Percentiles rank a stretch among this genome's conserved stretches.
Conservation (phyloP, 2,113 vertebrate genomes). For the Lutjanus erythropterus region DNA sequence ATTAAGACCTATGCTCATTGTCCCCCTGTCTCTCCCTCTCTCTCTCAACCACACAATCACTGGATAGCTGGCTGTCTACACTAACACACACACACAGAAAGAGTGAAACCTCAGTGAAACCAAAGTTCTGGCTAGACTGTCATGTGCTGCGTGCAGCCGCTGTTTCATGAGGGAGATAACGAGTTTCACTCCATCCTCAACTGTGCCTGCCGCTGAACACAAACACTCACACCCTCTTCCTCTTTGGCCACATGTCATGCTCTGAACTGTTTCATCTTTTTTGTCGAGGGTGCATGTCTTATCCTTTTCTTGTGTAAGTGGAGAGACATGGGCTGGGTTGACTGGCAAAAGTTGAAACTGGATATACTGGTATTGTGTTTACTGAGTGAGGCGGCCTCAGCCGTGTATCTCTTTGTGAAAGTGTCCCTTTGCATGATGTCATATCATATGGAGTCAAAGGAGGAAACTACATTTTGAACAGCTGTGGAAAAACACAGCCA, state of each 20-base stretch:
- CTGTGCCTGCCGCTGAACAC: conserved; percentile 34
- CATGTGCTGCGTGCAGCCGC: conserved; percentile 32
- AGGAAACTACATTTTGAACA: conserved; percentile 28
- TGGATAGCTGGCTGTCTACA: conserved; percentile 34
- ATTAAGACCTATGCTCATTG: conserved; percentile 14
- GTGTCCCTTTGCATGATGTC: conserved; percentile 61
- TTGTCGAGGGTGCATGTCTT: conserved; percentile 32
- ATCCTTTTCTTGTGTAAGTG: conserved; percentile 60
- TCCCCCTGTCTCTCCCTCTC: not conserved
- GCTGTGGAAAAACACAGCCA: conserved; percentile 34
- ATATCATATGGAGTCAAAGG: conserved; percentile 46
- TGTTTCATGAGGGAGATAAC: conserved; percentile 63
- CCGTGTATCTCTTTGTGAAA: conserved; percentile 39
- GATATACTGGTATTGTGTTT: conserved; percentile 75
- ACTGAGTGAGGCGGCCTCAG: conserved; percentile 3
- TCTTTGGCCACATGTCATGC: conserved; percentile 59
- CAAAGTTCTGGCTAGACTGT: conserved; percentile 50
- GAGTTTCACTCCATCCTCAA: conserved; percentile 65
- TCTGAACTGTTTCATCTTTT: conserved; percentile 59
- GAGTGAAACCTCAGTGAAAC: conserved; percentile 65
- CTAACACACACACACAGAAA: not conserved
- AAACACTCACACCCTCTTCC: conserved; percentile 55
- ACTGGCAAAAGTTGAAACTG: conserved; percentile 67
- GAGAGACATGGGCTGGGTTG: conserved; percentile 58
- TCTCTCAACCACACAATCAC: conserved; percentile 27